Conservation (phyloP, 2,797 vertebrate species). For the Galaxias olidus region DNA sequence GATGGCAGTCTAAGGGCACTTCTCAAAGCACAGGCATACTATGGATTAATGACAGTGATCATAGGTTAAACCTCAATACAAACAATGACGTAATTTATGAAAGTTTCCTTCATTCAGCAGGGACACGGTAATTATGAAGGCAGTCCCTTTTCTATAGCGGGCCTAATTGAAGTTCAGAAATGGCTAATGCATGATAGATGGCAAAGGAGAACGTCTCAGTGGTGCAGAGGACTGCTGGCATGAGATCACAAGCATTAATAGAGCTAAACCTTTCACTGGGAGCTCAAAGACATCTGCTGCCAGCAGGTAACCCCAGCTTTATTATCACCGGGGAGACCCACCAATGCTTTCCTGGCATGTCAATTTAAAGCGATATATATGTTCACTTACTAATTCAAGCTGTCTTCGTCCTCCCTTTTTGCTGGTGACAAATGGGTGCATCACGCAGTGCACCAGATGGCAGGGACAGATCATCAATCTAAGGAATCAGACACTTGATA, state of each 20-base stretch:
- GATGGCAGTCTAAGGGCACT: slow-evolving; percentile 3
- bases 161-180: slow-evolving; percentile 72
- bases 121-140: slow-evolving; percentile 59
- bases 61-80: background rate
- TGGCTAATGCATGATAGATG: slow-evolving; percentile 68
- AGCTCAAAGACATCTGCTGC: slow-evolving; percentile 76
- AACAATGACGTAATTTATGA: background rate
- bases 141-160: slow-evolving; percentile 55
- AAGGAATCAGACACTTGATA: slow-evolving; percentile 69
- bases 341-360: slow-evolving; percentile 67
- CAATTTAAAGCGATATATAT: slow-evolving; percentile 73
- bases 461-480: slow-evolving; percentile 72
- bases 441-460: slow-evolving; percentile 78
- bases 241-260: slow-evolving; percentile 73
- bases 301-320: slow-evolving; percentile 72
- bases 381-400: slow-evolving; percentile 72
- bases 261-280: slow-evolving; percentile 68
- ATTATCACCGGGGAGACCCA: slow-evolving; percentile 68
- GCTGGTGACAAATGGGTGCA: slow-evolving; percentile 76
- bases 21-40: too few species aligned
- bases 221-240: slow-evolving; percentile 66
- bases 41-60: background rate
- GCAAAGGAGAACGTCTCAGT: slow-evolving; percentile 57
- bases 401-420: slow-evolving; percentile 75
- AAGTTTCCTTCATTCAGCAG: slow-evolving; percentile 7